Conservation (phyloP, 2,888 invertebrate genomes). For the Lycocerus yunnanus region DNA sequence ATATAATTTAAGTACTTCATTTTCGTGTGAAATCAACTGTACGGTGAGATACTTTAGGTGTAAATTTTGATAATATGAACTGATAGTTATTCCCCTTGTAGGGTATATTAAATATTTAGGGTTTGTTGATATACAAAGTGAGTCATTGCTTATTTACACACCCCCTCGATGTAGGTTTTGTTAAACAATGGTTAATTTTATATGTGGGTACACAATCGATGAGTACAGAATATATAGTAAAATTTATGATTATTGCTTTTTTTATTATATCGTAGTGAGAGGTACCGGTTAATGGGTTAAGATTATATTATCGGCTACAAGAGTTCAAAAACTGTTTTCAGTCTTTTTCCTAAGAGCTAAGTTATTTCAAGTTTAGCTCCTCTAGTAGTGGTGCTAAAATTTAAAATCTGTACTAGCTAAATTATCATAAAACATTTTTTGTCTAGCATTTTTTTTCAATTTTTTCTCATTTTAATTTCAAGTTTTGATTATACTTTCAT, state of each 20-base stretch:
- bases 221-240: background rate
- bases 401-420: no score
- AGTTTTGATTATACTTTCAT: no score
- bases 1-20: background rate
- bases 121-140: background rate
- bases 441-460: no score
- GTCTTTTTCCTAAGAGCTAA: no score
- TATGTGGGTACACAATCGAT: background rate
- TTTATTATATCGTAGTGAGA: background rate
- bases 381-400: no score
- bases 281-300: no score
- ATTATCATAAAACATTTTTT: no score
- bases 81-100: background rate
- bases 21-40: background rate
- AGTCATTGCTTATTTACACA: background rate
- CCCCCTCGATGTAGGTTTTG: background rate
- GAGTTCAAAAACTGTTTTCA: no score
- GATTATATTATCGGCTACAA: no score
- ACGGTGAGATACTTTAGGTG: background rate
- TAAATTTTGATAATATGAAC: background rate
- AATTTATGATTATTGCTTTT: background rate
- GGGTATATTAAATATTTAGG: background rate
- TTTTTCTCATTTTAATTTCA: no score
- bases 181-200: background rate
- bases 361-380: no score